Evolutionary conservation across 1,140 invertebrate genomes (phyloP).

Genomic region (Hestina assimilis): DNA sequence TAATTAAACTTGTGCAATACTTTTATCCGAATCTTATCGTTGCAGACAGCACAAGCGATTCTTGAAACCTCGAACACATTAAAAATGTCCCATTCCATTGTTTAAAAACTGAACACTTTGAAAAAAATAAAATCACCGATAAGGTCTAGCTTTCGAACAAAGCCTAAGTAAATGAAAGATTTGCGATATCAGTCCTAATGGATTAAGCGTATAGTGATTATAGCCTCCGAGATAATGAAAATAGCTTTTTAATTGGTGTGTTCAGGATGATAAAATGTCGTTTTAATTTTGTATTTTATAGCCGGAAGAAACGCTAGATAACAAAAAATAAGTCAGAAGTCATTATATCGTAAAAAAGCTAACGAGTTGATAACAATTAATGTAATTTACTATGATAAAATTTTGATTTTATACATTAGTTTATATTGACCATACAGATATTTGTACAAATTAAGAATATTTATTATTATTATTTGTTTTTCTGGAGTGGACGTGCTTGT

Average conservation of each 20-base stretch:
- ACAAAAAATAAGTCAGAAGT: background rate
- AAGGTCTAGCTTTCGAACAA: conserved; percentile 34
- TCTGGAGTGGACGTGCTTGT: too few species aligned
- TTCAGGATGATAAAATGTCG: background rate
- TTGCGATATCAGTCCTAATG: conserved; percentile 24
- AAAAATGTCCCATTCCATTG: conserved; percentile 43
- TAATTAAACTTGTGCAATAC: background rate
- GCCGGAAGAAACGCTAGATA: background rate
- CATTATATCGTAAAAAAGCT: background rate
- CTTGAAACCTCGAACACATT: conserved; percentile 36
- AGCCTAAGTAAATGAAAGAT: conserved; percentile 40
- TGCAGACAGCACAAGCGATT: conserved; percentile 9
- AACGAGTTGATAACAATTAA: too few species aligned
- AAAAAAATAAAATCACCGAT: conserved; percentile 30
- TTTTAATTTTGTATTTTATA: too few species aligned
- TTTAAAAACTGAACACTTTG: conserved; percentile 29
- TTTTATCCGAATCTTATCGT: conserved; percentile 25
- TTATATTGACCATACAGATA: too few species aligned
- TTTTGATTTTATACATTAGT: too few species aligned
- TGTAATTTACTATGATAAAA: too few species aligned
- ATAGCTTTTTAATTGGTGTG: conserved; percentile 13
- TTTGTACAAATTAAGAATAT: too few species aligned
- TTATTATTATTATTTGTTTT: too few species aligned
- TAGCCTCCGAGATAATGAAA: conserved; percentile 1
- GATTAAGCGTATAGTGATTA: conserved; percentile 10